Evolutionary conservation across 2,888 invertebrate species (phyloP).

Genomic region (Nymphalis urticae): DNA sequence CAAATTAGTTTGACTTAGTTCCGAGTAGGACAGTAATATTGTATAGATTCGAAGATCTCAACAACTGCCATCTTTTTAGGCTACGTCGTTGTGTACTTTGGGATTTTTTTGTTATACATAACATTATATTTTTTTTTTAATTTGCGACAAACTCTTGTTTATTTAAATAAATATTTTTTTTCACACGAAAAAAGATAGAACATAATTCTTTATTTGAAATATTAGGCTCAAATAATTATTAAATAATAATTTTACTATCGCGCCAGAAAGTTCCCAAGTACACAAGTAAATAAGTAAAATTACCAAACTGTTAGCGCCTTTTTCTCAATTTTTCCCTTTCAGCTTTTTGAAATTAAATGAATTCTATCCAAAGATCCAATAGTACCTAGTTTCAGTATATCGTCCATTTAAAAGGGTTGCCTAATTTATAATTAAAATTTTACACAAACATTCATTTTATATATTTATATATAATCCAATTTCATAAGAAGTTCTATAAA

Average conservation of each 20-base stretch:
- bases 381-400: constrained; percentile 13
- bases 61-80: constrained; percentile 60
- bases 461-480: background rate
- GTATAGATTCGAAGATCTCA: constrained; percentile 74
- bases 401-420: constrained; percentile 1
- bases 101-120: constrained; percentile 32
- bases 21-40: constrained; percentile 58
- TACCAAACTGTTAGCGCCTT: constrained; percentile 11
- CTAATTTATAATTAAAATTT: background rate
- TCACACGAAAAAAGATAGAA: no score
- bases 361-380: constrained; percentile 27
- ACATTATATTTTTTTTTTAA: background rate
- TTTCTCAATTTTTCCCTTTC: constrained; percentile 8
- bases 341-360: constrained; percentile 19
- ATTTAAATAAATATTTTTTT: no score
- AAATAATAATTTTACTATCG: background rate
- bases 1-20: constrained; percentile 59
- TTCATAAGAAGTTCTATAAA: constrained; percentile 1
- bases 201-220: no score
- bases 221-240: background rate
- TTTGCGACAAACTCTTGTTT: no score
- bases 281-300: constrained; percentile 22
- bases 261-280: constrained; percentile 16
- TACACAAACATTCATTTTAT: background rate
- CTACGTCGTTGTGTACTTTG: constrained; percentile 45